Evolutionary conservation across 1,140 invertebrate species (phyloP).

Genomic region (Drosophila mauritiana): DNA sequence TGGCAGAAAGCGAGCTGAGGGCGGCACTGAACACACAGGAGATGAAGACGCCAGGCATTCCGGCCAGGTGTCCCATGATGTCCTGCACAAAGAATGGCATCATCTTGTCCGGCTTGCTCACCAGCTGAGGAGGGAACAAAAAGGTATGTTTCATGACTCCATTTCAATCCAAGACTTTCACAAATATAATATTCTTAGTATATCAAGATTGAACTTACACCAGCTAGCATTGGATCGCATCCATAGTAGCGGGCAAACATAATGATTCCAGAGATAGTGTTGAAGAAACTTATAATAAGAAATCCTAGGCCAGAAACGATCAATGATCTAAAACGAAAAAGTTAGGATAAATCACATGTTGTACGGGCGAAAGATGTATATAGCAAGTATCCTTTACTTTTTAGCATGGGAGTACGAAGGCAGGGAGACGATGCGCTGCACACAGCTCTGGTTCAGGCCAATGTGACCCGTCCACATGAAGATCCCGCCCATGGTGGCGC

Average conservation of each 20-base stretch:
- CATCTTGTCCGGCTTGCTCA: constrained; percentile 86
- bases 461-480: constrained; percentile 75
- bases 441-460: constrained; percentile 76
- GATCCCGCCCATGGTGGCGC: constrained; percentile 54
- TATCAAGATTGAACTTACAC: constrained; percentile 80
- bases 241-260: constrained; percentile 90
- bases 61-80: constrained; percentile 86
- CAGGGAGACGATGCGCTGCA: constrained; percentile 74
- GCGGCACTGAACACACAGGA: constrained; percentile 90
- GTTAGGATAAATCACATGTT: not conserved
- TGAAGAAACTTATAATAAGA: constrained; percentile 85
- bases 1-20: constrained; percentile 89
- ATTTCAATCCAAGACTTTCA: not conserved
- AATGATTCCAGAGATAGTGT: constrained; percentile 89
- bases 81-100: constrained; percentile 88
- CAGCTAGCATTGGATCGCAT: constrained; percentile 89
- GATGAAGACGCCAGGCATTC: constrained; percentile 89
- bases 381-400: constrained; percentile 21
- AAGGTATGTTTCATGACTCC: not conserved
- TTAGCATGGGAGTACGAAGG: constrained; percentile 66
- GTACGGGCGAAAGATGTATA: not conserved
- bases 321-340: constrained; percentile 79
- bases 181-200: too few species aligned
- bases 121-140: constrained; percentile 51
- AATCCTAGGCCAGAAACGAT: constrained; percentile 85